Percentiles rank a stretch among this genome's conserved stretches.
Conservation (phyloP, 2,113 vertebrate genomes). For the Lamprotornis superbus region DNA sequence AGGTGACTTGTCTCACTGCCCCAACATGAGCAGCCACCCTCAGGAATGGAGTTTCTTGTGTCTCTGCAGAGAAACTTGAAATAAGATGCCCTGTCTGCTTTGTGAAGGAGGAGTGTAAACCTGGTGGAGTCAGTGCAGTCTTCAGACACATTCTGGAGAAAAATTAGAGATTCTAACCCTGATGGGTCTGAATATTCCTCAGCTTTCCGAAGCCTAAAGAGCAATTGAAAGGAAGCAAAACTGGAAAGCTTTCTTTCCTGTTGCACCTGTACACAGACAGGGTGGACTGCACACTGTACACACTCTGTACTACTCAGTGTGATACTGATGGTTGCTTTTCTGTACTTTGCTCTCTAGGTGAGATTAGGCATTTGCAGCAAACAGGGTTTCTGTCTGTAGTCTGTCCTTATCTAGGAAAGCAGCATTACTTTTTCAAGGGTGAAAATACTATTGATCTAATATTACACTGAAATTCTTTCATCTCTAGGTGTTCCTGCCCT, state of each 20-base stretch:
- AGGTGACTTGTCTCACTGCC: neutral
- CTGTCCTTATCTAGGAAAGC: neutral
- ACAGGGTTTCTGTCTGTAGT: neutral
- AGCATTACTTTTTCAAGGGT: neutral
- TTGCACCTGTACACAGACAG: accelerated
- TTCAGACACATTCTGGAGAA: neutral
- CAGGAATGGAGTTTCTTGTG: neutral
- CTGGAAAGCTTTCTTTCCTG: neutral
- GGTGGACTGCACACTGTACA: neutral
- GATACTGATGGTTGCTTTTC: neutral
- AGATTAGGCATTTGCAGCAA: neutral
- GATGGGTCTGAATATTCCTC: neutral
- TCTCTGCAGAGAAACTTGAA: neutral
- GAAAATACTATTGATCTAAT: neutral
- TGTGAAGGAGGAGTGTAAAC: neutral
- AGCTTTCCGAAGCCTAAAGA: neutral
- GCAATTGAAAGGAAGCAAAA: neutral
- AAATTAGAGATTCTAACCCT: neutral
- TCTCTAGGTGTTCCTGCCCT: neutral
- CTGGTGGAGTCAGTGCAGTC: neutral
- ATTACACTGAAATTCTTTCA: neutral
- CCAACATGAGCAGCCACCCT: neutral
- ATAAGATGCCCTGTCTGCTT: neutral
- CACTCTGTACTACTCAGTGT: neutral
- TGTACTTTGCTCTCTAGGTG: slow-evolving; percentile 20